Percentiles rank a stretch among this genome's conserved stretches.
These are phyloP conservation scores for Tineola bisselliella DNA, from an alignment of 2,888 invertebrate genomes.

Conservation along the genomic window DNA sequence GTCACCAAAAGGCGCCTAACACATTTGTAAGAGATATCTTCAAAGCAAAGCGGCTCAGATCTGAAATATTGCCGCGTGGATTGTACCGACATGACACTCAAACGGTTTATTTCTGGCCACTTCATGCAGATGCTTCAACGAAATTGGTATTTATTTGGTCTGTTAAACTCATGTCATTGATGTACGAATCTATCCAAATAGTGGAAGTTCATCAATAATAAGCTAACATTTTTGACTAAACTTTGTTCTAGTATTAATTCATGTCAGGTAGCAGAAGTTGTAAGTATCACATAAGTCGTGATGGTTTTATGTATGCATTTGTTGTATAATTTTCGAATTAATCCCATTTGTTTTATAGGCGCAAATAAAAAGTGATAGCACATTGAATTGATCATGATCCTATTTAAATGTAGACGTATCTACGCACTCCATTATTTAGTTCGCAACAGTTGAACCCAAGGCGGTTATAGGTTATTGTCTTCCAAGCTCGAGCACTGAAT, in stretches of 20 bases:
- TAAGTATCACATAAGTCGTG: too few relatives aligned
- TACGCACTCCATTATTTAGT: conserved; percentile 12
- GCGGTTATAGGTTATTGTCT: conserved; percentile 13
- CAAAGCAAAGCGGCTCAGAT: conserved; percentile 34
- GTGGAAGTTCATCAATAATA: too few relatives aligned
- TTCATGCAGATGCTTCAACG: not conserved
- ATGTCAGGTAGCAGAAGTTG: too few relatives aligned
- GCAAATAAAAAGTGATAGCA: not conserved
- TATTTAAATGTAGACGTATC: not conserved
- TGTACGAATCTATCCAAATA: not conserved
- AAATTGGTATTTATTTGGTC: conserved; percentile 11
- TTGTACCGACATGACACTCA: conserved; percentile 11
- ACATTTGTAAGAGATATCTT: conserved; percentile 55
- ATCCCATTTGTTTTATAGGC: not conserved
- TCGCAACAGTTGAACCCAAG: conserved; percentile 11
- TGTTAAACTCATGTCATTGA: conserved; percentile 1
- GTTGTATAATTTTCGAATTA: too few relatives aligned
- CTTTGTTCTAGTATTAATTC: too few relatives aligned
- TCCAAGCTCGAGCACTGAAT: conserved; percentile 7
- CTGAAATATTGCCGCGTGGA: conserved; percentile 10
- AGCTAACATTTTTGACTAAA: too few relatives aligned
- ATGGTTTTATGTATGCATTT: too few relatives aligned
- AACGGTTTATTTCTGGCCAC: conserved; percentile 9
- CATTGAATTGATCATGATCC: not conserved
- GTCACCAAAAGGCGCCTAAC: conserved; percentile 38